phyloP scores from a whole-genome alignment of 2,797 vertebrate genomes.

The Chiroxiphia lanceolata region DNA sequence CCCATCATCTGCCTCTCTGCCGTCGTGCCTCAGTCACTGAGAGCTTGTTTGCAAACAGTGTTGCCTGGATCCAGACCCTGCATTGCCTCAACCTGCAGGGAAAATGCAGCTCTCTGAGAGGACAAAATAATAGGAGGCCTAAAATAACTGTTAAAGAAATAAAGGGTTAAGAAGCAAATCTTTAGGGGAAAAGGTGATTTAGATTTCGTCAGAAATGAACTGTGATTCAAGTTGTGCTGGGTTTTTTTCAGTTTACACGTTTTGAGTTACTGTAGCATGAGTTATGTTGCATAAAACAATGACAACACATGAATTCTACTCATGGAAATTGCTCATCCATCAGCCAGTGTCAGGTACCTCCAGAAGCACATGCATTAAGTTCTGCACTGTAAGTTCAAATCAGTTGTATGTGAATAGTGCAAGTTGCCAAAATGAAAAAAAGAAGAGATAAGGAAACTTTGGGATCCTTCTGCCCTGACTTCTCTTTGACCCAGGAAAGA shows the following conservation, averaged over 20 bases:
- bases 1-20: background rate
- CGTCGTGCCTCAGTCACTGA: background rate
- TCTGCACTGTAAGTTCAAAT: slow-evolving; percentile 2
- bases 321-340: slow-evolving; percentile 29
- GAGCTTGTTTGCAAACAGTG: background rate
- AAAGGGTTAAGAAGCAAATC: background rate
- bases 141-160: background rate
- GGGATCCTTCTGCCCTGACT: slow-evolving; percentile 43
- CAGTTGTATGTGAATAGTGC: background rate
- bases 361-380: background rate
- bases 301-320: background rate
- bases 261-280: slow-evolving; percentile 37
- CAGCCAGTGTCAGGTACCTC: slow-evolving; percentile 20
- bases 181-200: background rate
- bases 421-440: background rate
- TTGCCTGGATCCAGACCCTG: background rate
- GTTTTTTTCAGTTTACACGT: background rate
- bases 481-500: slow-evolving; percentile 62
- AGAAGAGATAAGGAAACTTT: slow-evolving; percentile 22
- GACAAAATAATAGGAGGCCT: background rate
- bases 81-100: background rate
- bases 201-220: background rate
- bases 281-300: slow-evolving; percentile 32
- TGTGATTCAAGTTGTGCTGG: background rate
- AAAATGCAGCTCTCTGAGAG: background rate